These are phyloP conservation scores for Athene noctua DNA, from an alignment of 2,113 vertebrate species.

Conservation along the genomic window DNA sequence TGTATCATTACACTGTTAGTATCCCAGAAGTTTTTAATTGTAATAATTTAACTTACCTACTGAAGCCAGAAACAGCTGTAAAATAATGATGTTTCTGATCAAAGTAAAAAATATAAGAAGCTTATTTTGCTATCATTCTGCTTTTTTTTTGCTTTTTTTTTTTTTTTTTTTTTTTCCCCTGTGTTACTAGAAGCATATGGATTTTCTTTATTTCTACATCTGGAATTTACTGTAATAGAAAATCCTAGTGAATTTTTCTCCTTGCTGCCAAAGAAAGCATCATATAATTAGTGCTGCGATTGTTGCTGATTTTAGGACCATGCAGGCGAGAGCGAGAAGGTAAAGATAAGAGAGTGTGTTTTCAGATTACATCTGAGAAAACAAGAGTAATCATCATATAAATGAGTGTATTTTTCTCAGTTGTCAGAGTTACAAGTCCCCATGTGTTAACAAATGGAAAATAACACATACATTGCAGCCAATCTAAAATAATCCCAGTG, in stretches of 20 bases:
- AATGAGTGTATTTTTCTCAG: constrained; percentile 64
- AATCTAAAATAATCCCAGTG: constrained; percentile 65
- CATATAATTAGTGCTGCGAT: neutral
- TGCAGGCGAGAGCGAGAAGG: accelerated
- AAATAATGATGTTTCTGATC: neutral
- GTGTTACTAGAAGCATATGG: neutral
- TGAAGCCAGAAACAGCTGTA: neutral
- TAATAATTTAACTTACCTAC: neutral
- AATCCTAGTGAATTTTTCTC: neutral
- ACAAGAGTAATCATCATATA: constrained; percentile 55
- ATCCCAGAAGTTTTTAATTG: neutral
- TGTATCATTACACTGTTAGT: neutral
- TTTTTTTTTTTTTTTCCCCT: neutral
- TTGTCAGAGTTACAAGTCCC: constrained; percentile 52
- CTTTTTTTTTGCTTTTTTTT: neutral
- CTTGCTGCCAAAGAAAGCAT: neutral
- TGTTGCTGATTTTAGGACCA: neutral
- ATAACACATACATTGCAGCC: constrained; percentile 59
- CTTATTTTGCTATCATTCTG: neutral
- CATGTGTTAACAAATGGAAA: constrained; percentile 73
- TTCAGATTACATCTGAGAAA: constrained; percentile 12
- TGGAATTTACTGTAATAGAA: neutral
- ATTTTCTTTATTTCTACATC: neutral
- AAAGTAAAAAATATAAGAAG: neutral
- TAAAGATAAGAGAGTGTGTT: neutral